Percentiles rank a stretch among this genome's conserved stretches.
Conservation (phyloP, 2,797 vertebrate genomes). For the Sebastiscus tertius region DNA sequence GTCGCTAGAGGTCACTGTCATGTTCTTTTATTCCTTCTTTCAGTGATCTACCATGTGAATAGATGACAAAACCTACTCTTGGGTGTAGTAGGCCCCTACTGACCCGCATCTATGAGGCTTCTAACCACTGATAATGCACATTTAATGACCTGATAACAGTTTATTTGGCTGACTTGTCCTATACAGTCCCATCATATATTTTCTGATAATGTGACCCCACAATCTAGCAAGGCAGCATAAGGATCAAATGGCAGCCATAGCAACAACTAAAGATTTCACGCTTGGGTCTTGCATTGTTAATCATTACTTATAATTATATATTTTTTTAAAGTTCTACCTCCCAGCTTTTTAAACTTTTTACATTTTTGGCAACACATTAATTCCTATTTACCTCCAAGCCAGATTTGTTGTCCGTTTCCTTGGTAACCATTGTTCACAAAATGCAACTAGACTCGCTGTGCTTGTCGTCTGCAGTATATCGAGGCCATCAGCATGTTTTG, state of each 20-base stretch:
- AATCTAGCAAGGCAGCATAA: not conserved
- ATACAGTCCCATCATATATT: not conserved
- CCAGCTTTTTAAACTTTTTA: not conserved
- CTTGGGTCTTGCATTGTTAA: not conserved
- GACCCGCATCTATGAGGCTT: no score
- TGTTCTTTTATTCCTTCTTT: no score
- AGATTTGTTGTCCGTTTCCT: slow-evolving; percentile 11
- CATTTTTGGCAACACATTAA: not conserved
- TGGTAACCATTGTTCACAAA: slow-evolving; percentile 29
- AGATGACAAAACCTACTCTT: no score
- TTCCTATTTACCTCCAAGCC: not conserved
- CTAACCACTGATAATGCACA: no score
- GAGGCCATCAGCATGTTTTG: slow-evolving; percentile 9
- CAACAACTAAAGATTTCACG: not conserved
- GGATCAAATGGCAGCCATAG: not conserved
- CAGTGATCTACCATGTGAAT: no score
- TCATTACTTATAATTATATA: not conserved
- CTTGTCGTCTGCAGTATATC: not conserved
- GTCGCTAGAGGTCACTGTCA: no score
- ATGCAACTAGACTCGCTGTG: not conserved
- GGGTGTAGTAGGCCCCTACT: no score
- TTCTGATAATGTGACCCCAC: not conserved
- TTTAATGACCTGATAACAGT: no score
- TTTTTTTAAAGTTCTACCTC: not conserved
- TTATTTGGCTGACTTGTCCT: not conserved